Percentiles rank a stretch among this genome's conserved stretches.
Conservation (phyloP, 1,140 invertebrate genomes). For the Dendroctonus ponderosae region DNA sequence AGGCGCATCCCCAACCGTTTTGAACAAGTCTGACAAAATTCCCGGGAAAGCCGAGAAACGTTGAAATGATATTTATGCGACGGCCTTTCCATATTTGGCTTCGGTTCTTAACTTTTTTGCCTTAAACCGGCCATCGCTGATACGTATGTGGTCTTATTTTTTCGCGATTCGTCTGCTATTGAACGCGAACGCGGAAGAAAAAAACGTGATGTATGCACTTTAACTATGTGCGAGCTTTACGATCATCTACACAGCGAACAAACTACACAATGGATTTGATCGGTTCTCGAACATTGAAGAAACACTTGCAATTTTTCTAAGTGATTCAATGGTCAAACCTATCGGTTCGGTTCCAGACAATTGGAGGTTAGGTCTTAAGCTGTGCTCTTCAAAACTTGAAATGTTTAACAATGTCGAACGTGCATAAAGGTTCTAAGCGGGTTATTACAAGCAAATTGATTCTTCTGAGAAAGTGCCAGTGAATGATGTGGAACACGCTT, state of each 20-base stretch:
- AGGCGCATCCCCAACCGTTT: neutral
- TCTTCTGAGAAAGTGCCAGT: too few species aligned
- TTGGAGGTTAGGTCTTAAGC: too few species aligned
- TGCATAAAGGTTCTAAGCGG: too few species aligned
- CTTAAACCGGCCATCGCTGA: constrained; percentile 1
- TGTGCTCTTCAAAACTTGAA: too few species aligned
- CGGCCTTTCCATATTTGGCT: constrained; percentile 2
- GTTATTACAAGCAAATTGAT: too few species aligned
- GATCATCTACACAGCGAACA: neutral
- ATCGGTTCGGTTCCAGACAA: too few species aligned
- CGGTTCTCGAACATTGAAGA: too few species aligned
- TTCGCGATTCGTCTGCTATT: neutral
- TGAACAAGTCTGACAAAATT: constrained; percentile 1
- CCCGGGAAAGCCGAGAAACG: neutral
- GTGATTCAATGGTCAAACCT: too few species aligned
- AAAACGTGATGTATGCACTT: constrained; percentile 1
- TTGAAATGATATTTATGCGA: neutral
- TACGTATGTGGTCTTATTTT: constrained; percentile 6
- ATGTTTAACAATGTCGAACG: too few species aligned
- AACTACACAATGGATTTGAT: too few species aligned
- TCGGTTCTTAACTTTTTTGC: neutral
- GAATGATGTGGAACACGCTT: too few species aligned
- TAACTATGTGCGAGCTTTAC: neutral
- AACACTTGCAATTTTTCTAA: too few species aligned
- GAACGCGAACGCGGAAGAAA: neutral